Percentiles rank a stretch among this genome's conserved stretches.
Evolutionary conservation across 2,797 vertebrate genomes (phyloP).

Genomic region (Columba guinea): DNA sequence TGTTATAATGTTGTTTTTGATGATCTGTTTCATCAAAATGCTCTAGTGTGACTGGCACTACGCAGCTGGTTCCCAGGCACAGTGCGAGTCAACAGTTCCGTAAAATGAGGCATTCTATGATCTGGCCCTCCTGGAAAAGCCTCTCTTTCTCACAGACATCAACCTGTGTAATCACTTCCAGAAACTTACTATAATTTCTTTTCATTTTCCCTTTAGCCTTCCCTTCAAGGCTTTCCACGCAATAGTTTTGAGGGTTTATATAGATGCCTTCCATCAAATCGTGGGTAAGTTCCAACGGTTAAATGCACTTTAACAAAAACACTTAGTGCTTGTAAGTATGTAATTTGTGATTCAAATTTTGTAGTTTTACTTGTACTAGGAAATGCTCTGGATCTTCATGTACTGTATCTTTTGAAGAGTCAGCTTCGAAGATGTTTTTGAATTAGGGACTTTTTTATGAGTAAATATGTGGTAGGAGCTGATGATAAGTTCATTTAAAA

Average conservation of each 20-base stretch:
- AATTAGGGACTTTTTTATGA: conserved; percentile 3
- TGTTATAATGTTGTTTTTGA: background rate
- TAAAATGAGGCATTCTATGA: background rate
- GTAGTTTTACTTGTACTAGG: background rate
- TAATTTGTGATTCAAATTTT: conserved; percentile 48
- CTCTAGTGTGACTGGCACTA: background rate
- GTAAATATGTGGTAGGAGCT: conserved; percentile 19
- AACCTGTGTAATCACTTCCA: background rate
- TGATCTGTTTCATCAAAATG: background rate
- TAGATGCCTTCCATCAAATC: background rate
- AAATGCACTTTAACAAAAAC: background rate
- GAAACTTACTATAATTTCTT: background rate
- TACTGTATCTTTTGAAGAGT: conserved; percentile 34
- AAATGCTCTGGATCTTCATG: conserved; percentile 29
- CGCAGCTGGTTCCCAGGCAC: background rate
- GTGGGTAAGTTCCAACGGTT: background rate
- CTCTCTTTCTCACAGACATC: background rate
- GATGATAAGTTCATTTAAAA: conserved; percentile 14
- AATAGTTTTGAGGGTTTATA: background rate
- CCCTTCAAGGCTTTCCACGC: background rate
- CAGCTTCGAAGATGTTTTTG: conserved; percentile 28
- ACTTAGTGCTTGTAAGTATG: background rate
- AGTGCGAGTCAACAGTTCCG: background rate
- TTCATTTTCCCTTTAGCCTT: background rate
- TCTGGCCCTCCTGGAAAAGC: background rate